Evolutionary conservation across 37 sponge, comb jelly and placozoan species (phyloP).

Genomic region (Spongilla lacustris): DNA sequence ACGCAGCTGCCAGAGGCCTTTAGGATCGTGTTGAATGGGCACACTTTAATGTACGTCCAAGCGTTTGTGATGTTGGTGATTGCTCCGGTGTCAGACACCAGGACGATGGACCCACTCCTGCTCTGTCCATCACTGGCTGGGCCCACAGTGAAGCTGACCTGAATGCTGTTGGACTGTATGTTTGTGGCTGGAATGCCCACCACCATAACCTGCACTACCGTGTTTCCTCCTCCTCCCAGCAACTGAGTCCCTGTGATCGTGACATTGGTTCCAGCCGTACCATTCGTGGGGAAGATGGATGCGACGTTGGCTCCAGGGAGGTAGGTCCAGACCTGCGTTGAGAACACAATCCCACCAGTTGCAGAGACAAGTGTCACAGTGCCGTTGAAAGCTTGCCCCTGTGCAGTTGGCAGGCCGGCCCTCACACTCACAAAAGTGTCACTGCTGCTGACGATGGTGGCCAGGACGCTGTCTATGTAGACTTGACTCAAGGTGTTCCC

Average conservation of each 20-base stretch:
- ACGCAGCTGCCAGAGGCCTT: conserved; percentile 32
- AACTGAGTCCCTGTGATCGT: conserved; percentile 56
- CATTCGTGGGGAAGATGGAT: conserved; percentile 49
- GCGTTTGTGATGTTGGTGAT: conserved; percentile 7
- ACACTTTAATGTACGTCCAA: conserved; percentile 55
- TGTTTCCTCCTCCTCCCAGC: conserved; percentile 56
- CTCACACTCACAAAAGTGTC: conserved; percentile 24
- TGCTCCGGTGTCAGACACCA: conserved; percentile 76
- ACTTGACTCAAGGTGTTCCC: conserved; percentile 14
- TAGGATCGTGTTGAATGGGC: conserved; percentile 40
- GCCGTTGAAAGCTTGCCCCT: neutral
- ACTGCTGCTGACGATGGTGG: neutral
- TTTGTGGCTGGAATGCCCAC: conserved; percentile 46
- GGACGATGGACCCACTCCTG: conserved; percentile 16
- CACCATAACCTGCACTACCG: conserved; percentile 18
- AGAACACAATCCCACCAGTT: conserved; percentile 39
- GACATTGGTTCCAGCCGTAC: conserved; percentile 36
- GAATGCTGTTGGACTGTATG: neutral
- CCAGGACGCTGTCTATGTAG: conserved; percentile 2
- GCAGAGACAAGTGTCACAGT: conserved; percentile 49
- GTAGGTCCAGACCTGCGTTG: conserved; percentile 46
- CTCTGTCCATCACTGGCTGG: conserved; percentile 13
- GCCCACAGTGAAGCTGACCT: conserved; percentile 46
- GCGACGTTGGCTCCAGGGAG: conserved; percentile 14
- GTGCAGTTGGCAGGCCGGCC: conserved; percentile 24